Percentiles rank a stretch among this genome's conserved stretches.
These are phyloP conservation scores for Panagrolaimus sp. DNA, from an alignment of 1,140 invertebrate species.

Conservation along the genomic window DNA sequence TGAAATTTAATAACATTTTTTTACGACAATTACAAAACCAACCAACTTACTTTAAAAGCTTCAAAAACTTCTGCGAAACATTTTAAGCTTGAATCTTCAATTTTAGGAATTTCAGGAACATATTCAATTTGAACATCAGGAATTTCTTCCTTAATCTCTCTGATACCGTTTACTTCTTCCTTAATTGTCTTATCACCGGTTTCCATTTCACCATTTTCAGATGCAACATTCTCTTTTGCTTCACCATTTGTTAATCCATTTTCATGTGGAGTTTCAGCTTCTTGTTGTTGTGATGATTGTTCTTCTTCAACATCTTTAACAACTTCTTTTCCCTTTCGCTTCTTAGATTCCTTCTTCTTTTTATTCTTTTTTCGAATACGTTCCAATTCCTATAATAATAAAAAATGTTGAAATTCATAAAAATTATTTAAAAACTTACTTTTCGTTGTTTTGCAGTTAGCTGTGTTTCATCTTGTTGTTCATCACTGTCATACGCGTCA, in stretches of 20 bases:
- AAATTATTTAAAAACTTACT: conserved; percentile 21
- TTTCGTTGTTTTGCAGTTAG: conserved; percentile 30
- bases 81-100: conserved; percentile 52
- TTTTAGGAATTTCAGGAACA: conserved; percentile 44
- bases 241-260: conserved; percentile 25
- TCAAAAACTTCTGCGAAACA: conserved; percentile 56
- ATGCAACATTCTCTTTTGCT: conserved; percentile 15
- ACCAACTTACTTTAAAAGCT: conserved; percentile 46
- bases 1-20: no score
- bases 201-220: neutral
- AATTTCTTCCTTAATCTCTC: neutral
- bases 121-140: conserved; percentile 50
- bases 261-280: conserved; percentile 19
- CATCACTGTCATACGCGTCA: conserved; percentile 1
- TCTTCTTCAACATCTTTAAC: conserved; percentile 21
- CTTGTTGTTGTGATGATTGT: no score
- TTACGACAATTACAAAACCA: neutral
- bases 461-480: neutral
- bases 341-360: conserved; percentile 59
- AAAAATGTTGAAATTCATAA: neutral
- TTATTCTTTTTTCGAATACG: conserved; percentile 53
- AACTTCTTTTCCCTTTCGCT: conserved; percentile 19
- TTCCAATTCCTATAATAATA: conserved; percentile 52
- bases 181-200: conserved; percentile 22
- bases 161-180: conserved; percentile 7